phyloP scores from a whole-genome alignment of 2,888 invertebrate species.

The Oscheius sp. region DNA sequence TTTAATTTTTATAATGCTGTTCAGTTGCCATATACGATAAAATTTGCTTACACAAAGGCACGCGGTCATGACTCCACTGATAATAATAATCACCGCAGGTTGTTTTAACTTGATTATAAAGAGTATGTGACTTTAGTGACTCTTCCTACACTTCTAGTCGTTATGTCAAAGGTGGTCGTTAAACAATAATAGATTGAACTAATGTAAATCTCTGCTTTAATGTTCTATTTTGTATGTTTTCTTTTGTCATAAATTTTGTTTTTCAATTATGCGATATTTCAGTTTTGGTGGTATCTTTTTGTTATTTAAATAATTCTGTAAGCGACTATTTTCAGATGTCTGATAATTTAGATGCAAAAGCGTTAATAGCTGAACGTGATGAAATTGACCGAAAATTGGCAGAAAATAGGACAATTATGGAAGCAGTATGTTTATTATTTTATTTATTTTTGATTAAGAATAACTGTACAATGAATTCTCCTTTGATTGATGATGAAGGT shows the following conservation, averaged over 20 bases:
- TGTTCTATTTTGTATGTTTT: no score
- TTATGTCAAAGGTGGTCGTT: no score
- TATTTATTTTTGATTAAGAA: conserved; percentile 32
- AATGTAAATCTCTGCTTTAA: no score
- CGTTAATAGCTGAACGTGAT: conserved; percentile 55
- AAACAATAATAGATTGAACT: no score
- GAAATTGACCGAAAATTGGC: conserved; percentile 54
- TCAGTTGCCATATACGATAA: conserved; percentile 95
- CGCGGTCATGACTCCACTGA: no score
- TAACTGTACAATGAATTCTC: conserved; percentile 78
- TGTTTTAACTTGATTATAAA: no score
- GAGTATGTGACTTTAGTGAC: no score
- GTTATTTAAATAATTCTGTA: not conserved
- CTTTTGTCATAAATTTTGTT: no score
- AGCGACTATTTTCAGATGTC: conserved; percentile 5
- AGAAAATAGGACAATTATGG: conserved; percentile 36
- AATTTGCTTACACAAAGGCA: conserved; percentile 82
- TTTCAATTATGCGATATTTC: conserved; percentile 42
- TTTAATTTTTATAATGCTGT: not conserved
- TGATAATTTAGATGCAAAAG: conserved; percentile 41
- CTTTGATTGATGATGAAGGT: conserved; percentile 85
- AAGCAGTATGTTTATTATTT: conserved; percentile 31
- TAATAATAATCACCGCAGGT: no score
- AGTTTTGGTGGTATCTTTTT: not conserved
- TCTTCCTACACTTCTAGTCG: no score